Base-by-base conservation (phyloP, 2,888 invertebrate species). In the Neuroscelio doddi region DNA sequence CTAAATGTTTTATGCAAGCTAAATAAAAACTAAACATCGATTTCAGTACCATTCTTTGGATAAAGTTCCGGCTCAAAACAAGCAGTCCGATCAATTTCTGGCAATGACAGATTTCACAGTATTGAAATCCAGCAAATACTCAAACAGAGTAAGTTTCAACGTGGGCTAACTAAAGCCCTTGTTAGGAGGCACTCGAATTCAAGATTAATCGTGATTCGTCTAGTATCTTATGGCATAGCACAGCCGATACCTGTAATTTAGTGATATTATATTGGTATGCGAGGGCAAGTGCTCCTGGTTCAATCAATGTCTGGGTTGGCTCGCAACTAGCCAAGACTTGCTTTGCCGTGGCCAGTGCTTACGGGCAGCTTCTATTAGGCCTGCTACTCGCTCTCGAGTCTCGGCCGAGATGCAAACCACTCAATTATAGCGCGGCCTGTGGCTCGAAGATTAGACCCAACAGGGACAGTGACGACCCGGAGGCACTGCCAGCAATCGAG, bases 381-480 rank as follows among this genome's bases (percentile, higher is more conserved):
- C 59, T 47, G 66, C 61, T 66, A 50, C 49, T 55, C 57, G 57
- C 53, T 52, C 57, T 55, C 52, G 36, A 49, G 38, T 63, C 53
- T 45, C 64, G 62, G 69, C 58, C 71, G 69, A 76, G 78, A 81
- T 80, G 79, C 80, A 80, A 81, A 81, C 80, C 80, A 80, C 80
- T 81, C 81, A 81, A 81, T 82, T 81, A 81, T 73, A 75, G 71
- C 69, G 64, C 69, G 63, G 73, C 79, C 75, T 69, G 64, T 68
- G 73, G 80, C 76, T 66, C 63, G 53, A 69, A 67, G 70, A 74
- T 74, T 74, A 69, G 70, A 73, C 70, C 58, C 69, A 59, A 51
- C 52, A 55, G 50, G 59, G 51, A 50, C 58, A 53, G 49, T 39
- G 58, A 65, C 69, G 66, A 56, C 69, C n/a, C 64, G 30, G 36